These are phyloP conservation scores for Tetramorium bicarinatum DNA, from an alignment of 2,888 invertebrate genomes.

Conservation along the genomic window DNA sequence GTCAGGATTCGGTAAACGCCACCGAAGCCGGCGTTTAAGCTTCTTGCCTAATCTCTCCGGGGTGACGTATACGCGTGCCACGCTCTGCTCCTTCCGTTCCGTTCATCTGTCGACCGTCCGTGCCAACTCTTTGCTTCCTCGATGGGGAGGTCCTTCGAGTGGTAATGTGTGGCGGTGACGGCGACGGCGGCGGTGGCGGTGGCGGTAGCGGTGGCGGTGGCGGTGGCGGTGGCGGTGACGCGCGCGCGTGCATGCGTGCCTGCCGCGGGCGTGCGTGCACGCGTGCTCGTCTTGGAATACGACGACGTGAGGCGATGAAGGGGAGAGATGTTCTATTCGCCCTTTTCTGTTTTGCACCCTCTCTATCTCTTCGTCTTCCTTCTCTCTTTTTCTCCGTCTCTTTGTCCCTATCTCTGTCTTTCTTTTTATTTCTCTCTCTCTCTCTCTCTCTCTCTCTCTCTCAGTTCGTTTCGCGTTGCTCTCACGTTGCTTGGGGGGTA, in stretches of 20 bases:
- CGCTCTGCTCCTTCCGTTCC: slow-evolving; percentile 60
- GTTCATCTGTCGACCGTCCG: slow-evolving; percentile 49
- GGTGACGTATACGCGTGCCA: slow-evolving; percentile 54
- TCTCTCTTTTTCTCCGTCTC: neutral
- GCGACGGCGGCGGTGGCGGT: slow-evolving; percentile 35
- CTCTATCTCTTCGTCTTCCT: slow-evolving; percentile 2
- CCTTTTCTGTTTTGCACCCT: slow-evolving; percentile 33
- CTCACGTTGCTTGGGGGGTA: slow-evolving; percentile 67
- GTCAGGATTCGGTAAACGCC: slow-evolving; percentile 24
- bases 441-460: slow-evolving; percentile 58
- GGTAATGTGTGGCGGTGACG: slow-evolving; percentile 41
- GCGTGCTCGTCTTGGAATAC: slow-evolving; percentile 44
- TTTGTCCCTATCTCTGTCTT: neutral
- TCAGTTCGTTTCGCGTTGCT: slow-evolving; percentile 36
- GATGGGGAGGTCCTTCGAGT: slow-evolving; percentile 47
- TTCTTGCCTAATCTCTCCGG: slow-evolving; percentile 38
- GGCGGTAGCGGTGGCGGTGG: slow-evolving; percentile 34
- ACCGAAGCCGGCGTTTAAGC: slow-evolving; percentile 12
- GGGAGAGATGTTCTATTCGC: slow-evolving; percentile 62
- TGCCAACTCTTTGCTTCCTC: slow-evolving; percentile 56
- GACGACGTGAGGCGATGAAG: slow-evolving; percentile 43
- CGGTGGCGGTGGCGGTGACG: slow-evolving; percentile 44
- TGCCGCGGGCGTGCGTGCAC: slow-evolving; percentile 58
- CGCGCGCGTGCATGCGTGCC: slow-evolving; percentile 53
- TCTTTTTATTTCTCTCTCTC: slow-evolving; percentile 23